Evolutionary conservation across 2,113 vertebrate genomes (phyloP), one percentile per base, ranked within the genome.

Genomic region (Tragelaphus buxtoni): DNA sequence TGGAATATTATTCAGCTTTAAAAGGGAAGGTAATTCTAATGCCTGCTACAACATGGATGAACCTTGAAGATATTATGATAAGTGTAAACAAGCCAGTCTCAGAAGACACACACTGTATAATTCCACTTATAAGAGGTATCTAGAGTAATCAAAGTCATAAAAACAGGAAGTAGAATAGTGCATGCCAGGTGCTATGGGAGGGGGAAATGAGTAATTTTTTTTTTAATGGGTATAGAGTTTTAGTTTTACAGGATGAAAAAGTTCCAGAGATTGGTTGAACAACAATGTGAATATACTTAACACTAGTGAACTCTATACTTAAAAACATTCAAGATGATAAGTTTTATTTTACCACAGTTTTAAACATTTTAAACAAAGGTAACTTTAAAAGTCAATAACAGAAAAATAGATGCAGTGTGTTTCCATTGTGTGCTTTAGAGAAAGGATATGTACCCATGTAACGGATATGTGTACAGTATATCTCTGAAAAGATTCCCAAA

Each of bases 381-480:
- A 81, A 94, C 17, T 74, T 97, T 11, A 74, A 88, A 91, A 92
- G 28, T 10, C 32, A 83, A 72, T 24, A 69, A 63, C 11, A 88
- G 80, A 79, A 95, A 96, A 95, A 82, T 80, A 85, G 49, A 26
- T 72, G 5, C 45, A 87, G 17, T 83, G 12, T 97, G 12, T n/a
- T 97, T 96, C 55, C 56, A 86, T 47, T 88, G 10, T 88, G 10
- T 92, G 72, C 92, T 85, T 90, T 91, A 87, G 84, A 95, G 49
- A 93, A 91, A 81, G 18, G 7, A 22, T 32, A 87, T 58, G 22
- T 69, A 42, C 11, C 84, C 16, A 47, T 30, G 28, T 85, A 90
- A 94, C 89, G 18, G 47, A 1, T 81, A 55, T 61, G 26, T 88
- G 77, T 42, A 47, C 20, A 91, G 28, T 87, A 4, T 90, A n/a